These are phyloP conservation scores for Anastrepha obliqua DNA, from an alignment of 1,140 invertebrate species.

Conservation along the genomic window DNA sequence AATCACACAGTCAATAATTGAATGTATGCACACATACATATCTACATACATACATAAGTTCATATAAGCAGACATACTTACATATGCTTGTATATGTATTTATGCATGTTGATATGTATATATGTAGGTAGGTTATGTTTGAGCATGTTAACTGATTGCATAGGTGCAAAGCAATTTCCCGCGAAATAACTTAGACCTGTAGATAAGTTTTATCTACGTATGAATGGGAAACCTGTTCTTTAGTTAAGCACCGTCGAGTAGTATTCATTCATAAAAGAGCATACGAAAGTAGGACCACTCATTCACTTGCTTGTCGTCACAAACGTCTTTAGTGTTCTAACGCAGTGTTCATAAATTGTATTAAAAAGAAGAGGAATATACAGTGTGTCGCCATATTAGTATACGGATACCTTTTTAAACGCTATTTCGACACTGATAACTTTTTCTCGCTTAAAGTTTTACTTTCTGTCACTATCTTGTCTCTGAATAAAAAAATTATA, in stretches of 20 bases:
- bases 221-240: slow-evolving; percentile 1
- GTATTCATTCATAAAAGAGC: not conserved
- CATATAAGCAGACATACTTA: not conserved
- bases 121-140: not conserved
- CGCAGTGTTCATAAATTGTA: too few relatives aligned
- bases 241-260: not conserved
- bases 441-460: too few relatives aligned
- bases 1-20: not conserved
- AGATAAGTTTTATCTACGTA: not conserved
- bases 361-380: too few relatives aligned
- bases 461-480: too few relatives aligned
- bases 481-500: too few relatives aligned
- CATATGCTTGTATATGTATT: not conserved
- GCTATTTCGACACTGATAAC: too few relatives aligned
- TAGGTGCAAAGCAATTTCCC: slow-evolving; percentile 19
- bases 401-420: too few relatives aligned
- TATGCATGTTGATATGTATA: not conserved
- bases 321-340: not conserved
- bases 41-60: not conserved
- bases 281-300: not conserved
- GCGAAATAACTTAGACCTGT: not conserved
- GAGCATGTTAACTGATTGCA: not conserved
- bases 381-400: too few relatives aligned
- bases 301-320: not conserved
- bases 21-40: not conserved